These are phyloP conservation scores for Hydrolagus colliei DNA, from an alignment of 2,797 vertebrate genomes.

Conservation along the genomic window DNA sequence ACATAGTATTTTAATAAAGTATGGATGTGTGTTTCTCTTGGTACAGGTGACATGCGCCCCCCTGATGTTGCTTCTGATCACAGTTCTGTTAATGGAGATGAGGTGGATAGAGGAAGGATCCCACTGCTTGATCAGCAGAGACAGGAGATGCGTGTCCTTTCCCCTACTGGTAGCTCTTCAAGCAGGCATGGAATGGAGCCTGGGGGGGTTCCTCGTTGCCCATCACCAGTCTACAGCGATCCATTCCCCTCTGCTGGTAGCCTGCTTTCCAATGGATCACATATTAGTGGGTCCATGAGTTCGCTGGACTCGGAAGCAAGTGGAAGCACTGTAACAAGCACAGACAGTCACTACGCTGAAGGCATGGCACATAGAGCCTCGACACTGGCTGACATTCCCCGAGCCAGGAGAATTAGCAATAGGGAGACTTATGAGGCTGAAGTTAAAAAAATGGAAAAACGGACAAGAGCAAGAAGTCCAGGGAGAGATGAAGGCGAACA, in stretches of 20 bases:
- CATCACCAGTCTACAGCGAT: constrained; percentile 64
- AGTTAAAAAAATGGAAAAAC: constrained; percentile 62
- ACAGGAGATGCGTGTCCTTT: constrained; percentile 52
- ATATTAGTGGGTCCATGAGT: constrained; percentile 71
- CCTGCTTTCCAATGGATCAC: constrained; percentile 68
- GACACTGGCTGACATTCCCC: constrained; percentile 47
- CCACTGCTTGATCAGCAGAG: constrained; percentile 43
- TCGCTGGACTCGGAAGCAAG: constrained; percentile 70
- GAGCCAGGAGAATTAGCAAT: constrained; percentile 41
- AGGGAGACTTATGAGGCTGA: constrained; percentile 48
- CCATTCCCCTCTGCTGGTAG: constrained; percentile 69
- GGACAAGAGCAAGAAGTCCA: constrained; percentile 57
- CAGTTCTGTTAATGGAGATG: constrained; percentile 63
- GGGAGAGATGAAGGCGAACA: constrained; percentile 53
- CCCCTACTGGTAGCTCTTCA: constrained; percentile 61
- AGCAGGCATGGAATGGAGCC: constrained; percentile 46
- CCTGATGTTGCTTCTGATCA: constrained; percentile 51
- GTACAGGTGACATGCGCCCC: constrained; percentile 46
- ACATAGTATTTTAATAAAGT: background rate
- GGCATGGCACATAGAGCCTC: constrained; percentile 38
- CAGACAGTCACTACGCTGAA: constrained; percentile 55
- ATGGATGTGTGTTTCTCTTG: background rate
- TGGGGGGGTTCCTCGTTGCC: constrained; percentile 63
- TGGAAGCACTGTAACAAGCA: constrained; percentile 63
- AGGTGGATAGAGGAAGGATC: constrained; percentile 51